Evolutionary conservation across 2,797 vertebrate genomes (phyloP).

Genomic region (Parauchenoglanis ngamensis): DNA sequence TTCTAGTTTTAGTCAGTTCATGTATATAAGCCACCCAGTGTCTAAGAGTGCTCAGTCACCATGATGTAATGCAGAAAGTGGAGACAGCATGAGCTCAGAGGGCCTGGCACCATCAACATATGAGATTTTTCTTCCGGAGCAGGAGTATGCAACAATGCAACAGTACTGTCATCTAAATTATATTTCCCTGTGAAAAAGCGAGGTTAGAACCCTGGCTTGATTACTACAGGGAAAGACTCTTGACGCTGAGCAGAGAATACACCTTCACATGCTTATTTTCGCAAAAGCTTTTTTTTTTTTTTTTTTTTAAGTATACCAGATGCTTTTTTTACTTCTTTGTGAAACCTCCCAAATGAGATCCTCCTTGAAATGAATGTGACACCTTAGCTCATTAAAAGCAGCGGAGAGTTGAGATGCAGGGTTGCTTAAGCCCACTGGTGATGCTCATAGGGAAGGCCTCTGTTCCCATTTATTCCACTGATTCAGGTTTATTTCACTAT

Average conservation of each 20-base stretch:
- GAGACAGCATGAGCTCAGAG: constrained; percentile 37
- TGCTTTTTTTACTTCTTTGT: constrained; percentile 61
- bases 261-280: constrained; percentile 45
- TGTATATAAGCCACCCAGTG: background rate
- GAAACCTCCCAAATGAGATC: constrained; percentile 70
- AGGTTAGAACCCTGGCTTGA: constrained; percentile 51
- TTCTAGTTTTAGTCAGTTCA: background rate
- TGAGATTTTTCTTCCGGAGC: constrained; percentile 57
- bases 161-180: constrained; percentile 71
- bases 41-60: background rate
- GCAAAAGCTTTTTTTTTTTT: constrained; percentile 61
- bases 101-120: constrained; percentile 48
- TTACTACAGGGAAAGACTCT: constrained; percentile 57
- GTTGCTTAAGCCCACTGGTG: constrained; percentile 67
- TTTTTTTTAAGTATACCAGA: constrained; percentile 65
- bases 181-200: constrained; percentile 63
- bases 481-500: constrained; percentile 65
- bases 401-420: constrained; percentile 63
- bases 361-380: constrained; percentile 71
- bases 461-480: constrained; percentile 62
- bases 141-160: constrained; percentile 53
- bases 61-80: constrained; percentile 43
- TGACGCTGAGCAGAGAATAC: constrained; percentile 17
- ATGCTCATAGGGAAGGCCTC: constrained; percentile 60
- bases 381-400: constrained; percentile 78